These are phyloP conservation scores for Elephas maximus DNA, from an alignment of 2,113 vertebrate species.

Conservation along the genomic window DNA sequence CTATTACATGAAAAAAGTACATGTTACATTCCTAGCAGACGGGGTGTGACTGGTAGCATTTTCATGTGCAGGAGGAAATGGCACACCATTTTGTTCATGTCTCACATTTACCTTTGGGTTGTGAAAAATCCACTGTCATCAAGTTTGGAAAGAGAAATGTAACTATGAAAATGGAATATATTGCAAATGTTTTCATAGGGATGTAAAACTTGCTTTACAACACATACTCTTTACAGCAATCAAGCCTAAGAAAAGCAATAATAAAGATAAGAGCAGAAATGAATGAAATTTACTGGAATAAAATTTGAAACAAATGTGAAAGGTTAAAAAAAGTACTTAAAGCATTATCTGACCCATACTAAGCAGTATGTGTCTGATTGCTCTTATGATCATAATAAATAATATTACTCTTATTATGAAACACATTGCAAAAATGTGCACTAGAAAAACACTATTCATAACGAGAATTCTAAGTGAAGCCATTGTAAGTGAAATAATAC, in stretches of 20 bases:
- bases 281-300: background rate
- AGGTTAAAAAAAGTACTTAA: background rate
- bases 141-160: background rate
- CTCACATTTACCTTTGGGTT: background rate
- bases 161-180: background rate
- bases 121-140: conserved; percentile 34
- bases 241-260: background rate
- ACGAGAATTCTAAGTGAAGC: background rate
- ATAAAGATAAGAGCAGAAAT: background rate
- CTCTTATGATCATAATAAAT: background rate
- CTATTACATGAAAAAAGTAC: background rate
- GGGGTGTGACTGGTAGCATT: background rate
- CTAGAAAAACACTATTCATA: background rate
- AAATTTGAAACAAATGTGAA: background rate
- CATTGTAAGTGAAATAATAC: background rate
- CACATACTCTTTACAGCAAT: background rate
- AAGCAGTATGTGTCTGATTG: background rate
- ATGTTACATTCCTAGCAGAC: background rate
- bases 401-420: background rate
- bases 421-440: background rate
- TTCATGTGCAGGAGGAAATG: background rate
- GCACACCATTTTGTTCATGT: background rate
- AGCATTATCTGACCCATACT: background rate
- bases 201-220: conserved; percentile 19
- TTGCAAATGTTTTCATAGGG: background rate